Evolutionary conservation across 2,113 vertebrate genomes (phyloP).

Genomic region (Megaceryle maxima): DNA sequence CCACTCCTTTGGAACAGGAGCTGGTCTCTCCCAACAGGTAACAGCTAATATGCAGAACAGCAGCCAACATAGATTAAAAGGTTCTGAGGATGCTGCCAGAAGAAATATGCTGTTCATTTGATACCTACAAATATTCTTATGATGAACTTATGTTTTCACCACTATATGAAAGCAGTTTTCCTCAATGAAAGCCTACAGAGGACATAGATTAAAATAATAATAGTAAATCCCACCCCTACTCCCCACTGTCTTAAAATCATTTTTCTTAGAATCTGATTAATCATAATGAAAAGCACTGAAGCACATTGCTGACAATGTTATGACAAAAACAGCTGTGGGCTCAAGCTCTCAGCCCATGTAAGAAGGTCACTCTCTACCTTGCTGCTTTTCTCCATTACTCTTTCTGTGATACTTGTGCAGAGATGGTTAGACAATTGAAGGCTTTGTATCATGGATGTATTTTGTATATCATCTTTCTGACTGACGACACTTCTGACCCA

Average conservation of each 20-base stretch:
- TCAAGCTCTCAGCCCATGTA: not conserved
- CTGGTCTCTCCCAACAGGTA: not conserved
- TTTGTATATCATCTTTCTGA: not conserved
- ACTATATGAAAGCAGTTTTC: not conserved
- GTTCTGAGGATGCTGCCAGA: not conserved
- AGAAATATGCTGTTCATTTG: not conserved
- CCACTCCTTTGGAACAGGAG: not conserved
- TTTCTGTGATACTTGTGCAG: not conserved
- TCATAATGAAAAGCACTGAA: not conserved
- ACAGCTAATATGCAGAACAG: not conserved
- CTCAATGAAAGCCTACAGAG: not conserved
- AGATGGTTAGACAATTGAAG: not conserved
- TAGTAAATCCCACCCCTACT: not conserved
- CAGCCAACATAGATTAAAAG: not conserved
- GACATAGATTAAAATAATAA: not conserved
- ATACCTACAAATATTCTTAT: not conserved
- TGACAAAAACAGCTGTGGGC: not conserved
- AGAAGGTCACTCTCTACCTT: not conserved
- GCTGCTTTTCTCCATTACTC: not conserved
- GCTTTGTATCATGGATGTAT: not conserved
- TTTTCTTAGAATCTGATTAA: conserved; percentile 6
- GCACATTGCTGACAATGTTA: not conserved
- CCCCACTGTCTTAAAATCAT: not conserved
- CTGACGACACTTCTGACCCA: not conserved
- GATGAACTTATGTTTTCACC: not conserved